Evolutionary conservation across 1,140 invertebrate species (phyloP).

Genomic region (Medauroidea extradentata): DNA sequence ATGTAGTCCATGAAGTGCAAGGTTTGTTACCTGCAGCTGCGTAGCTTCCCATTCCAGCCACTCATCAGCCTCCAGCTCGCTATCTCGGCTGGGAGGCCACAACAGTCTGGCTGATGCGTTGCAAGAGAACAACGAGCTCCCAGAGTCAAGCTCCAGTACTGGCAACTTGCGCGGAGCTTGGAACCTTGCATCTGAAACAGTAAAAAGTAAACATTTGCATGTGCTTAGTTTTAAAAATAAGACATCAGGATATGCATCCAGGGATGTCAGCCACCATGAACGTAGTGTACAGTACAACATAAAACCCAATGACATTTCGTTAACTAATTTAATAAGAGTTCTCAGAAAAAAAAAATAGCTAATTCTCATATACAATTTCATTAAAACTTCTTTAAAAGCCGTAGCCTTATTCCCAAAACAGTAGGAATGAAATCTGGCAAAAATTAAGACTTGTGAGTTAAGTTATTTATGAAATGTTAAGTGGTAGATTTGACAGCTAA

Average conservation of each 20-base stretch:
- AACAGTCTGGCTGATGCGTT: slow-evolving; percentile 22
- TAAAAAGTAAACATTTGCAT: neutral
- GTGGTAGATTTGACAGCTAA: too few species aligned
- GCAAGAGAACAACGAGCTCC: slow-evolving; percentile 23
- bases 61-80: slow-evolving; percentile 18
- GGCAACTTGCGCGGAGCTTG: slow-evolving; percentile 20
- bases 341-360: neutral
- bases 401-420: too few species aligned
- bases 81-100: slow-evolving; percentile 13
- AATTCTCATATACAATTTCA: neutral
- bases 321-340: neutral
- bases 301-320: neutral
- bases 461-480: too few species aligned
- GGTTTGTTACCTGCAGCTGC: slow-evolving; percentile 47
- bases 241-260: neutral
- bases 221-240: neutral
- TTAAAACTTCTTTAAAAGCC: too few species aligned
- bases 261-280: neutral
- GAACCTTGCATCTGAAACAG: slow-evolving; percentile 21
- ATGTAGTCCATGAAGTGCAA: slow-evolving; percentile 36
- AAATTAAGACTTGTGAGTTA: too few species aligned
- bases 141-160: slow-evolving; percentile 21
- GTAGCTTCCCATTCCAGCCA: slow-evolving; percentile 65
- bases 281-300: neutral
- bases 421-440: too few species aligned